phyloP scores from a whole-genome alignment of 2,888 invertebrate genomes.

The Ophion ventricosus region DNA sequence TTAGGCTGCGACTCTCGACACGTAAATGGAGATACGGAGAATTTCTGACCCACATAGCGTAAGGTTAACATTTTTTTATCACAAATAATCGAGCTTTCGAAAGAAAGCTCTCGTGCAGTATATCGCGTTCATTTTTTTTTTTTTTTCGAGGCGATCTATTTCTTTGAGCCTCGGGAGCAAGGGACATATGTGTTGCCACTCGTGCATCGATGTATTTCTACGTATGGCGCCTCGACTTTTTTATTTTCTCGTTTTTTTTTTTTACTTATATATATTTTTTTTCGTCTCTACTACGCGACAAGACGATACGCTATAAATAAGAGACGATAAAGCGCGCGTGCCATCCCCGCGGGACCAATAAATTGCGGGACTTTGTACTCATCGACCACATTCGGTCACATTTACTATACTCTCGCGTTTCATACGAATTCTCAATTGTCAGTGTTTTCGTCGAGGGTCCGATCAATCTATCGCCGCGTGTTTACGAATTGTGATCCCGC shows the following conservation, averaged over 20 bases:
- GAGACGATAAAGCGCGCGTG: conserved; percentile 64
- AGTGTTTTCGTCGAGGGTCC: conserved; percentile 9
- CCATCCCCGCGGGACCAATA: conserved; percentile 73
- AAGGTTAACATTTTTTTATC: background rate
- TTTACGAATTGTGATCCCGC: conserved; percentile 8
- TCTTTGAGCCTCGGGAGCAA: background rate
- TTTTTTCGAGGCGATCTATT: background rate
- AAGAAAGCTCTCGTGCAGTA: background rate
- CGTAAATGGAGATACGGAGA: background rate
- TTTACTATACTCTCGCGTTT: conserved; percentile 61
- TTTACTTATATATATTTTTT: background rate
- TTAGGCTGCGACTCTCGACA: background rate
- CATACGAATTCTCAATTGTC: conserved; percentile 48
- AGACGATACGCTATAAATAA: conserved; percentile 71
- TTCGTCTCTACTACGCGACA: conserved; percentile 24
- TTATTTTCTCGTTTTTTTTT: background rate
- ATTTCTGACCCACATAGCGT: conserved; percentile 23
- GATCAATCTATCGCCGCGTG: conserved; percentile 17
- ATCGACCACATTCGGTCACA: conserved; percentile 71
- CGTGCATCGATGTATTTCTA: background rate
- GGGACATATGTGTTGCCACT: too few species aligned
- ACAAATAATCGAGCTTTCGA: background rate
- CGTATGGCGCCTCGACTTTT: conserved; percentile 57
- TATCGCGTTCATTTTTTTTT: conserved; percentile 12
- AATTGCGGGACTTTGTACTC: conserved; percentile 77